Percentiles rank a stretch among this genome's conserved stretches.
These are phyloP conservation scores for Oenanthe oenanthe DNA, from an alignment of 2,113 vertebrate species.

Conservation along the genomic window DNA sequence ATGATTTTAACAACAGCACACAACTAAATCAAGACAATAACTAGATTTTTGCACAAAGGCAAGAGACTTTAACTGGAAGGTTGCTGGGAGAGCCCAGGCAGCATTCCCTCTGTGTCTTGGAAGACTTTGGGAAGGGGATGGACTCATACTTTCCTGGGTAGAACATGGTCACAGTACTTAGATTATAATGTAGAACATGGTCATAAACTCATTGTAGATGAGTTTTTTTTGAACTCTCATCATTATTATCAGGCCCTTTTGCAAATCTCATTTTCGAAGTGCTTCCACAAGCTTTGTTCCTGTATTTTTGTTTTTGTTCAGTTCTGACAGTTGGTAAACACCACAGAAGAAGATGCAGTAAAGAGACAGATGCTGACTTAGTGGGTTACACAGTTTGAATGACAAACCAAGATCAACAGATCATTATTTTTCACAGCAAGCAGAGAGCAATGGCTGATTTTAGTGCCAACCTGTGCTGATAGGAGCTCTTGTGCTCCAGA, in stretches of 20 bases:
- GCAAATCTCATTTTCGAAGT: neutral
- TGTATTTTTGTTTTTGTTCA: neutral
- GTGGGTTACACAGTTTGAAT: slow-evolving; percentile 52
- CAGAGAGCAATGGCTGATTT: slow-evolving; percentile 22
- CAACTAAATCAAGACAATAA: neutral
- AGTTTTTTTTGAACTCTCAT: neutral
- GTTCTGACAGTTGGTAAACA: neutral
- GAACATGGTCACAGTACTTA: neutral
- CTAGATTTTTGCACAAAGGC: neutral
- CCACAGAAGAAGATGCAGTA: neutral
- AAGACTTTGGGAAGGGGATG: neutral
- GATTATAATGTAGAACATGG: neutral
- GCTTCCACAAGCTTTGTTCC: neutral
- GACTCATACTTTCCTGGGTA: neutral
- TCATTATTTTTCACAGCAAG: slow-evolving; percentile 74
- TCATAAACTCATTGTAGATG: neutral
- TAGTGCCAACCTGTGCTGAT: slow-evolving; percentile 13
- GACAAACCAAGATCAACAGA: slow-evolving; percentile 66
- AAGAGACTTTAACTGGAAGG: neutral
- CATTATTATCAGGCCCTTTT: neutral
- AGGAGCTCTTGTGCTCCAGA: slow-evolving; percentile 7
- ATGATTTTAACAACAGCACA: neutral
- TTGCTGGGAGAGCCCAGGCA: neutral
- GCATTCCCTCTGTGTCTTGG: fast-evolving
- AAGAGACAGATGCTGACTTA: slow-evolving; percentile 56